These are phyloP conservation scores for Colinus virginianus DNA, from an alignment of 2,113 vertebrate genomes.

Conservation along the genomic window DNA sequence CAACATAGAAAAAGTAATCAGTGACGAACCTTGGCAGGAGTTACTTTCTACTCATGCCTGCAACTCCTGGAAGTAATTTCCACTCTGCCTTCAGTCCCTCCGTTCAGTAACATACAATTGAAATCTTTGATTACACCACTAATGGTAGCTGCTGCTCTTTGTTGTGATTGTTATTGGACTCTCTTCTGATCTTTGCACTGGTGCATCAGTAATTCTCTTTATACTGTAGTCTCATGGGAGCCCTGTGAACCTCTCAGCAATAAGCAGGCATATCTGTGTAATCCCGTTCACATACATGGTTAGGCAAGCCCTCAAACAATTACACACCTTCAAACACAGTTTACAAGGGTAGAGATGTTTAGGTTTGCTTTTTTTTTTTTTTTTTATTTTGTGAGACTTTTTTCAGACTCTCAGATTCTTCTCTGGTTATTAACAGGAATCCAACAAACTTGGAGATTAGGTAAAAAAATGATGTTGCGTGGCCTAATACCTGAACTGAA, in stretches of 20 bases:
- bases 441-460: not conserved
- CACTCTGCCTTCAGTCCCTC: not conserved
- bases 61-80: conserved; percentile 16
- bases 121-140: not conserved
- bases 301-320: not conserved
- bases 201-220: not conserved
- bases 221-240: not conserved
- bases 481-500: not conserved
- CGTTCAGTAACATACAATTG: not conserved
- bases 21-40: conserved; percentile 16
- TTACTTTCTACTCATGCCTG: not conserved
- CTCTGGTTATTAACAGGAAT: not conserved
- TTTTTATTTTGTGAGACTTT: not conserved
- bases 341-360: not conserved
- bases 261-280: not conserved
- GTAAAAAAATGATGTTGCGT: not conserved
- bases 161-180: not conserved
- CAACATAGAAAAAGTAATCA: not conserved
- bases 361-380: too few species aligned
- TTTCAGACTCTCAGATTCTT: not conserved
- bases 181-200: not conserved
- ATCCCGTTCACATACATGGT: not conserved
- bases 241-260: not conserved
- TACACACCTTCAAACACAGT: not conserved
- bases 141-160: not conserved